These are phyloP conservation scores for Rhabdomys dilectus DNA, from an alignment of 2,113 vertebrate species.

Conservation along the genomic window DNA sequence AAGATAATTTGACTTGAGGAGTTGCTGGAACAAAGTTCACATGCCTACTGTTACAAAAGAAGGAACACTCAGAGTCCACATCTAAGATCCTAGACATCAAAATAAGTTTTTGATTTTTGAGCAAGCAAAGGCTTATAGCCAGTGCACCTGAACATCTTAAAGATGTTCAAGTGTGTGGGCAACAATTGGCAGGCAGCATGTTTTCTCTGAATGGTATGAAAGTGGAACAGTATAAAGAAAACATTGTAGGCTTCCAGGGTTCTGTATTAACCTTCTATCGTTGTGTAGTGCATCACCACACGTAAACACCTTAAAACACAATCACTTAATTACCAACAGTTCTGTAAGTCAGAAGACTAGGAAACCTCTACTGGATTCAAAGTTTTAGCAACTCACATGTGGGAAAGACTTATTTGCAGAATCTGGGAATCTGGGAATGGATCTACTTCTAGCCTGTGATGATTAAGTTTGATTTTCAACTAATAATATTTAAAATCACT, in stretches of 20 bases:
- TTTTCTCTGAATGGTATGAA: not conserved
- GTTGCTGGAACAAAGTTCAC: not conserved
- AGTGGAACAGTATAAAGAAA: not conserved
- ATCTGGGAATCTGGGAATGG: not conserved
- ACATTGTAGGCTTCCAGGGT: not conserved
- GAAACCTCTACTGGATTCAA: not conserved
- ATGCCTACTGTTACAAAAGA: not conserved
- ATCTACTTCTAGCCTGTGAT: not conserved
- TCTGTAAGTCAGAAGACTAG: not conserved
- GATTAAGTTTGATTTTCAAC: not conserved
- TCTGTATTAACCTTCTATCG: not conserved
- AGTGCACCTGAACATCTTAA: not conserved
- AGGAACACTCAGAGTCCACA: not conserved
- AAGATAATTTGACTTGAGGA: not conserved
- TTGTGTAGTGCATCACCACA: not conserved
- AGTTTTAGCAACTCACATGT: not conserved
- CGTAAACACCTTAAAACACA: not conserved
- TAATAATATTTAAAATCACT: not conserved
- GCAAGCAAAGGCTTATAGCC: not conserved
- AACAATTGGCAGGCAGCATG: too few species aligned
- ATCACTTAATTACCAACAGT: not conserved
- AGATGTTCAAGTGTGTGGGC: not conserved
- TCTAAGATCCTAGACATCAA: not conserved
- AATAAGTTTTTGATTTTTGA: not conserved
- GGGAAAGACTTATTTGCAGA: fast-evolving